phyloP scores from a whole-genome alignment of 2,113 vertebrate genomes.

The Antigone vipio region DNA sequence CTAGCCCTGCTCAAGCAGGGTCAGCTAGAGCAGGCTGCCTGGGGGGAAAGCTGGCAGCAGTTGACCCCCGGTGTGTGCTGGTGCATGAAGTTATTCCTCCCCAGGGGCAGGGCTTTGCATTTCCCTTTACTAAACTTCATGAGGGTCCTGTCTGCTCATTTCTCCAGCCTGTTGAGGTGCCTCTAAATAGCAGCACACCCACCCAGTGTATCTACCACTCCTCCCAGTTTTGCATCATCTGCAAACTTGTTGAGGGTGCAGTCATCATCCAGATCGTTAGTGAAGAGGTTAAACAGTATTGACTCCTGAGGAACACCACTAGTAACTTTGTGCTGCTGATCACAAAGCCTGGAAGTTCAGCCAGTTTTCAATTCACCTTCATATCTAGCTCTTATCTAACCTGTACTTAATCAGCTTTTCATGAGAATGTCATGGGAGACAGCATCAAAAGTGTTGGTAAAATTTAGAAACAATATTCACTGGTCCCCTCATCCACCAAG shows the following conservation, averaged over 20 bases:
- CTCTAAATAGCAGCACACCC: neutral
- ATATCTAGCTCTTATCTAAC: neutral
- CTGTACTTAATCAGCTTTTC: neutral
- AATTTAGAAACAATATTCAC: too few species aligned
- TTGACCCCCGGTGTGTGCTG: neutral
- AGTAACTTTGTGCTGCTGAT: neutral
- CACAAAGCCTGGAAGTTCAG: neutral
- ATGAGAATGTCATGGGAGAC: too few species aligned
- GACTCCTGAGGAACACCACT: neutral
- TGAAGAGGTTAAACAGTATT: neutral
- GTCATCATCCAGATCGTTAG: neutral
- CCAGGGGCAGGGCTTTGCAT: neutral
- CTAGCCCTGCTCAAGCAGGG: neutral
- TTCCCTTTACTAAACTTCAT: neutral
- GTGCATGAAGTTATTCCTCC: neutral
- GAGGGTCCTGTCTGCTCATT: neutral
- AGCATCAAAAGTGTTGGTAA: neutral
- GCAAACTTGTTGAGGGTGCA: neutral
- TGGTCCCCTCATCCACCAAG: too few species aligned
- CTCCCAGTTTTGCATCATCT: neutral
- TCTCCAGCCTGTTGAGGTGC: neutral
- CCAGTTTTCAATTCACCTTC: neutral
- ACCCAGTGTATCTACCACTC: neutral
- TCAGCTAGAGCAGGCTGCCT: neutral
- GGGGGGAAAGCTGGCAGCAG: neutral